A percentile compares a stretch with the other conserved stretches of the same genome.
These are phyloP conservation scores for Zootoca vivipara DNA, from an alignment of 2,113 vertebrate species.

Conservation along the genomic window DNA sequence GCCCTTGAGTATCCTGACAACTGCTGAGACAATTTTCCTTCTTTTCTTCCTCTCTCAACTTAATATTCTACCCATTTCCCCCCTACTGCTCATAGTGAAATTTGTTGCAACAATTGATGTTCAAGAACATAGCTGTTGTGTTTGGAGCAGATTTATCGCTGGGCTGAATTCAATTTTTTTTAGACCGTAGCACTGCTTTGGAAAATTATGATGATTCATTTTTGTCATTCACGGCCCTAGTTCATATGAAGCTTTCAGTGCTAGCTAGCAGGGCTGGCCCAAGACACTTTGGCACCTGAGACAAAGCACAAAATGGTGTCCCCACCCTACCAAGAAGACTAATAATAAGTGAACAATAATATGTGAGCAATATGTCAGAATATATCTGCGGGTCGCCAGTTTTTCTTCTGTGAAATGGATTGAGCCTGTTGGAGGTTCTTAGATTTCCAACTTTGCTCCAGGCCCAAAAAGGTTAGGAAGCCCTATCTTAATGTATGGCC, in stretches of 20 bases:
- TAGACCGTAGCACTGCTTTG: neutral
- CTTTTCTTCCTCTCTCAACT: slow-evolving; percentile 7
- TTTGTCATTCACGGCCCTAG: neutral
- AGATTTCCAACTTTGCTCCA: no score
- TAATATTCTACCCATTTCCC: neutral
- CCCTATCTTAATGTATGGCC: neutral
- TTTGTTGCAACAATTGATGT: neutral
- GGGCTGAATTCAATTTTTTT: neutral
- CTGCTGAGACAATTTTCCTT: slow-evolving; percentile 22
- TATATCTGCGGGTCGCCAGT: no score
- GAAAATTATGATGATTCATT: neutral
- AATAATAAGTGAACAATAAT: neutral
- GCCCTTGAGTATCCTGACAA: slow-evolving; percentile 37
- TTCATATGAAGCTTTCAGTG: neutral
- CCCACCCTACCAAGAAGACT: neutral
- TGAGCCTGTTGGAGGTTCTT: no score
- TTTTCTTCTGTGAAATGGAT: no score
- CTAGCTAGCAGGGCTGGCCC: neutral
- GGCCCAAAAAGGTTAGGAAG: neutral
- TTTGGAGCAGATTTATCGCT: neutral
- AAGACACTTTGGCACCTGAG: no score
- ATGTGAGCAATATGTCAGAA: no score
- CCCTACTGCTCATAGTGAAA: neutral
- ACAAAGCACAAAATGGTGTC: neutral
- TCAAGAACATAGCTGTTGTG: no score